These are phyloP conservation scores for Diabrotica balteata DNA, from an alignment of 2,888 invertebrate species.

Conservation along the genomic window DNA sequence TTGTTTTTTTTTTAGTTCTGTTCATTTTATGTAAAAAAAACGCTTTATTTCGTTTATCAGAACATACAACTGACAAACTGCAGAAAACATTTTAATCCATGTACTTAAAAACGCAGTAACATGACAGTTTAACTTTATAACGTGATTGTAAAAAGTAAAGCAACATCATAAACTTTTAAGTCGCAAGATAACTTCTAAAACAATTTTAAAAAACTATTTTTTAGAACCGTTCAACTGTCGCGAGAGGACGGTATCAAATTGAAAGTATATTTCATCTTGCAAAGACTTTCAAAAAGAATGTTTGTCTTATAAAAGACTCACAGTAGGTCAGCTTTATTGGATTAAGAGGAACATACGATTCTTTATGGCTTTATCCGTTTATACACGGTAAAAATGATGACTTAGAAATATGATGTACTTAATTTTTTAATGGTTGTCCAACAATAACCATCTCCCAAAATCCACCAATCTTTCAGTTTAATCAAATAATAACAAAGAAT, in stretches of 20 bases:
- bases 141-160: not conserved
- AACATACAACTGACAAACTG: too few relatives aligned
- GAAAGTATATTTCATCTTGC: conserved; percentile 19
- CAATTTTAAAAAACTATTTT: conserved; percentile 15
- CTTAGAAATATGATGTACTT: too few relatives aligned
- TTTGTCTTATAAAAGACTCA: conserved; percentile 19
- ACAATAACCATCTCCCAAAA: too few relatives aligned
- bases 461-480: too few relatives aligned
- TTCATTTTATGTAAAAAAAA: too few relatives aligned
- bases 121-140: not conserved
- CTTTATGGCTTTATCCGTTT: conserved; percentile 21
- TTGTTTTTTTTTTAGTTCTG: too few relatives aligned
- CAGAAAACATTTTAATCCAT: too few relatives aligned
- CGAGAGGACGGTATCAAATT: conserved; percentile 9
- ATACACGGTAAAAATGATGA: not conserved
- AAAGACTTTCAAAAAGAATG: conserved; percentile 17
- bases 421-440: too few relatives aligned
- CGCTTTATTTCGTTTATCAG: too few relatives aligned
- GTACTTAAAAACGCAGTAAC: too few relatives aligned
- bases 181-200: not conserved
- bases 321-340: conserved; percentile 21
- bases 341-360: conserved; percentile 21
- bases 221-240: conserved; percentile 6
- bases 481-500: too few relatives aligned
- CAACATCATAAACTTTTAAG: not conserved